These are phyloP conservation scores for Globicephala melas DNA, from an alignment of 2,113 vertebrate species.

Conservation along the genomic window DNA sequence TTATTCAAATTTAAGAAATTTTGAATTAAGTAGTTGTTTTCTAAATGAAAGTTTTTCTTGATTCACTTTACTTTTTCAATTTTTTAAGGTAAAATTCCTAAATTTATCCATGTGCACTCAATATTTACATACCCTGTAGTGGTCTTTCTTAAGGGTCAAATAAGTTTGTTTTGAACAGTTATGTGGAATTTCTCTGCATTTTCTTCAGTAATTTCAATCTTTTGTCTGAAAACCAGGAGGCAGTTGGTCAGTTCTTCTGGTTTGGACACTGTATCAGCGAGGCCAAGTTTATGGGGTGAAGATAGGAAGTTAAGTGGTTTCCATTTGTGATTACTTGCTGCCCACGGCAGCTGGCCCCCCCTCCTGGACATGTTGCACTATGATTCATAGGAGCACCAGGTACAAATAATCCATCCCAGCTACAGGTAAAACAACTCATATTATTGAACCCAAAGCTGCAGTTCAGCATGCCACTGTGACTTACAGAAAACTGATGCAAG, in stretches of 20 bases:
- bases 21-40: neutral
- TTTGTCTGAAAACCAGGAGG: neutral
- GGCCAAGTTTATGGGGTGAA: neutral
- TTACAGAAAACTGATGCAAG: neutral
- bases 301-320: neutral
- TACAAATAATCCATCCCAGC: neutral
- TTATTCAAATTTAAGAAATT: neutral
- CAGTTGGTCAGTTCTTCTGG: neutral
- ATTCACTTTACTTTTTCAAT: neutral
- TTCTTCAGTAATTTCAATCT: neutral
- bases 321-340: neutral
- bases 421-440: neutral
- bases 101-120: neutral
- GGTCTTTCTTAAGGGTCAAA: neutral
- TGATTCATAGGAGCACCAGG: neutral
- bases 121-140: neutral
- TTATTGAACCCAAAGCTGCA: neutral
- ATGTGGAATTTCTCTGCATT: neutral
- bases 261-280: neutral
- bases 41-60: neutral
- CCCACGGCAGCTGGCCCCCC: accelerated
- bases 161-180: conserved; percentile 33
- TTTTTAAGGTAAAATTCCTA: neutral
- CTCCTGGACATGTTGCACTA: neutral
- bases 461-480: neutral